Percentiles rank a stretch among this genome's conserved stretches.
Evolutionary conservation across 2,797 vertebrate genomes (phyloP).

Genomic region (Muscicapa striata): DNA sequence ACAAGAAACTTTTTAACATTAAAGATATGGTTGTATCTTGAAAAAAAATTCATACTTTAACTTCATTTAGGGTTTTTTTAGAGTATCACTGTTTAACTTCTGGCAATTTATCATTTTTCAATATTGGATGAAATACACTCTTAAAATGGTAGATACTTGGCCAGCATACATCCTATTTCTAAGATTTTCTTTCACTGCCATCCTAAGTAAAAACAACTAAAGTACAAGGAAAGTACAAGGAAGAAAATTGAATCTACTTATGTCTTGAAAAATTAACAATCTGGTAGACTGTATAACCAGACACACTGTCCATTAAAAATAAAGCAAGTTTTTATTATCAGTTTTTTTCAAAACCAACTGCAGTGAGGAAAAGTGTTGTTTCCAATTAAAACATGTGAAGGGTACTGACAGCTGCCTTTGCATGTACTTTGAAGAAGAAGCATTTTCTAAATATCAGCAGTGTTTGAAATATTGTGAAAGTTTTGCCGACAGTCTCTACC

Average conservation of each 20-base stretch:
- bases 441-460: neutral
- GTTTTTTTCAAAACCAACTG: slow-evolving; percentile 19
- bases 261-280: neutral
- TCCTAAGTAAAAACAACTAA: neutral
- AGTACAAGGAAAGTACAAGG: neutral
- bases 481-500: neutral
- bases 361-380: neutral
- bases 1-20: neutral
- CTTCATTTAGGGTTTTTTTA: accelerated
- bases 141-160: neutral
- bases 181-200: neutral
- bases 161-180: neutral
- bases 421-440: neutral
- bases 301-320: neutral
- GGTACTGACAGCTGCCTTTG: neutral
- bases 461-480: slow-evolving; percentile 7
- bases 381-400: neutral
- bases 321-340: neutral
- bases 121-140: neutral
- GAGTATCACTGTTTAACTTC: neutral
- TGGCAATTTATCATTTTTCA: neutral
- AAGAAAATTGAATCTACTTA: neutral
- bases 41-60: neutral
- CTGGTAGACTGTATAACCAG: neutral
- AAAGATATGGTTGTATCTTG: neutral